Base-by-base conservation (phyloP, 2,797 vertebrate species). In the Pristis pectinata region DNA sequence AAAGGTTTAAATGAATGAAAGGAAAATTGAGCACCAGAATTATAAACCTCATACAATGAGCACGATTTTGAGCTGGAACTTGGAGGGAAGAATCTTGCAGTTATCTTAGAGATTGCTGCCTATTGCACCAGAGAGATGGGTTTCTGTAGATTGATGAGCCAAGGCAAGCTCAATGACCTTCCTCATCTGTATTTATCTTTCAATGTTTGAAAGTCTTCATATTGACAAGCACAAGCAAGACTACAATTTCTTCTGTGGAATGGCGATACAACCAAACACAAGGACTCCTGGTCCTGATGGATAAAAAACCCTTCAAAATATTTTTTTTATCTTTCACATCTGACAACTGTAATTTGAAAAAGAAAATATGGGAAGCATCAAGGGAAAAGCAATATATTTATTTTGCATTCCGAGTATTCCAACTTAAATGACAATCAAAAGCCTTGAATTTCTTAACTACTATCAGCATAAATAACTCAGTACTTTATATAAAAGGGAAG, bases 121-220 rank as follows among this genome's bases (percentile, higher is more conserved):
- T 22, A 64, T n/a, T 64, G 34, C 30, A 11, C 3, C 59, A 49
- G 53, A 9, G 53, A 59, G 34, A 11, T 64, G 19, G 22, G 87
- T 41, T 91, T 24, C 37, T 67, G n/a, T 4, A 91, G 87, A 67
- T 67, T 37, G 61, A 91, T 41, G n/a, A 91, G 19, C 27, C 61
- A 91, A 67, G 59, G n/a, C 41, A 37, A 91, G n/a, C 61, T 67
- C 61, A 91, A 64, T 41, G 24, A 41, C 61, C 59, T 91, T 67
- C n/a, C 87, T 91, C 61, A 41, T 67, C 59, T 22, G n/a, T 67
- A 91, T 22, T 91, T 67, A 41, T 91, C 59, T 67, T 41, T n/a
- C 19, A 61, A 67, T 24, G 5, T 64, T 91, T 67, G 87, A 91
- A 91, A 61, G 61, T 91, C n/a, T 91, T 91, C 87, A 91, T 67